phyloP scores from a whole-genome alignment of 2,797 vertebrate genomes.

The Hyperoplus lanceolatus region DNA sequence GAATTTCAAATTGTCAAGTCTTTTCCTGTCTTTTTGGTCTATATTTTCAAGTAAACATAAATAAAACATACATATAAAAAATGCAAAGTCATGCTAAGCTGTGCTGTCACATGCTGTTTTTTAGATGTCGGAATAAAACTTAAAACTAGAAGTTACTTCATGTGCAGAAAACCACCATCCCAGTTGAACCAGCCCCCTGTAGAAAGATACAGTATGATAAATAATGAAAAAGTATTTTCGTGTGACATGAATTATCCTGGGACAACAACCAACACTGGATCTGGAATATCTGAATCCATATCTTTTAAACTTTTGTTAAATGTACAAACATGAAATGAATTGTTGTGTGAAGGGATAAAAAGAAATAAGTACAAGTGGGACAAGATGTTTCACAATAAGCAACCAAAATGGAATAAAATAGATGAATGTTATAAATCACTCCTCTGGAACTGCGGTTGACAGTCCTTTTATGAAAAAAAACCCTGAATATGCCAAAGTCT shows the following conservation, averaged over 20 bases:
- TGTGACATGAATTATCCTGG: not conserved
- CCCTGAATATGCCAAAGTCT: not conserved
- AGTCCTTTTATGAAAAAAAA: not conserved
- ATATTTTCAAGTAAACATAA: too few relatives aligned
- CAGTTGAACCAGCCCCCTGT: not conserved
- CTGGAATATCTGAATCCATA: not conserved
- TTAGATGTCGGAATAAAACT: not conserved
- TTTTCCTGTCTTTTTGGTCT: too few relatives aligned
- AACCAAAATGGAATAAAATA: conserved; percentile 14
- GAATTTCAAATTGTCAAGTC: too few relatives aligned
- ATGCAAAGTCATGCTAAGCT: not conserved
- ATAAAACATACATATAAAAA: not conserved
- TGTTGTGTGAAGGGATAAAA: not conserved
- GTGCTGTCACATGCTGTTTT: not conserved
- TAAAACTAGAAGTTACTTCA: not conserved
- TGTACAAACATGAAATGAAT: not conserved
- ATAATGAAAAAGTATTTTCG: not conserved
- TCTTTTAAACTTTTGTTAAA: not conserved
- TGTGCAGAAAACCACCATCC: not conserved
- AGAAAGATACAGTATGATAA: not conserved
- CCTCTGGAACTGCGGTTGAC: conserved; percentile 19
- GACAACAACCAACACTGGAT: not conserved
- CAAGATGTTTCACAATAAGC: conserved; percentile 27
- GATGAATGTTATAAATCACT: conserved; percentile 16
- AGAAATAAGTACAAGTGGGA: conserved; percentile 10